Evolutionary conservation across 1,140 invertebrate genomes (phyloP).

Genomic region (Ips nitidus): DNA sequence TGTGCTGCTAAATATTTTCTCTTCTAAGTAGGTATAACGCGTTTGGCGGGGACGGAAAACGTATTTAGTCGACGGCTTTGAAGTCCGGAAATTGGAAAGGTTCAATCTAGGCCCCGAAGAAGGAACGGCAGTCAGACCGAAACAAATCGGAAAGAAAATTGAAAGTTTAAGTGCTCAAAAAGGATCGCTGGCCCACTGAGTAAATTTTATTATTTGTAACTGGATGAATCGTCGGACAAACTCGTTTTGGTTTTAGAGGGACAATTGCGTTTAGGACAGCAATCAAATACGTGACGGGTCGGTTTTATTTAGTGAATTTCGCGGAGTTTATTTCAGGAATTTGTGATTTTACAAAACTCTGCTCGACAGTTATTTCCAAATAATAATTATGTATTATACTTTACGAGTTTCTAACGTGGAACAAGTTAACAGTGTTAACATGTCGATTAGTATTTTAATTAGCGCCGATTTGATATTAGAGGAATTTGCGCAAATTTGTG

Average conservation of each 20-base stretch:
- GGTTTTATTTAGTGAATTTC: too few species aligned
- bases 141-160: slow-evolving; percentile 6
- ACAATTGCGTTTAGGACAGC: too few species aligned
- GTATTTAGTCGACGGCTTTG: slow-evolving; percentile 4
- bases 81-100: slow-evolving; percentile 2
- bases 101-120: not conserved
- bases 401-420: too few species aligned
- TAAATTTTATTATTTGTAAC: slow-evolving; percentile 7
- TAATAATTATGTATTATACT: too few species aligned
- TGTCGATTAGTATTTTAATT: too few species aligned
- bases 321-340: too few species aligned
- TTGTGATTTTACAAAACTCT: too few species aligned
- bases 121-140: not conserved
- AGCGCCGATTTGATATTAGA: too few species aligned
- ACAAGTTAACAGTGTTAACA: too few species aligned
- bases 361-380: too few species aligned
- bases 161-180: slow-evolving; percentile 5
- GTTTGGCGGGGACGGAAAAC: not conserved
- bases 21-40: not conserved
- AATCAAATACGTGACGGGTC: too few species aligned
- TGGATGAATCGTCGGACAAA: slow-evolving; percentile 1
- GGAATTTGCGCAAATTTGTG: too few species aligned
- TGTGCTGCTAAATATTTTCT: not conserved
- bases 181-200: not conserved
- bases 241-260: not conserved